These are phyloP conservation scores for Nomada hirtipes DNA, from an alignment of 2,888 invertebrate species.

Conservation along the genomic window DNA sequence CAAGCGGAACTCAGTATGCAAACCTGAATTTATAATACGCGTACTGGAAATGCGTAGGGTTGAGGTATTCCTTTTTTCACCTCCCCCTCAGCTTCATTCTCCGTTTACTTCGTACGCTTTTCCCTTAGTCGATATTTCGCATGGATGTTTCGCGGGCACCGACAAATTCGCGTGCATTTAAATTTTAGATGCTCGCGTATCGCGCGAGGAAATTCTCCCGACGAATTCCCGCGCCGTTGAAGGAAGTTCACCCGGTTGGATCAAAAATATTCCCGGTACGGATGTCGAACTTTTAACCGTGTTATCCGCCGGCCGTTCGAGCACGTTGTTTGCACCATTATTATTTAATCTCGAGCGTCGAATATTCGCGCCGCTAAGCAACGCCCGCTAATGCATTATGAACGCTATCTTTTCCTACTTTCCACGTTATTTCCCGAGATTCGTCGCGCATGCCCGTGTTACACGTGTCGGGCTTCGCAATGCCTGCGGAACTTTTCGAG, in stretches of 20 bases:
- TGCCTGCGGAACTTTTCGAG: constrained; percentile 37
- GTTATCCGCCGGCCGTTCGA: background rate
- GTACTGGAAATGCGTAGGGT: constrained; percentile 71
- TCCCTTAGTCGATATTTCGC: constrained; percentile 72
- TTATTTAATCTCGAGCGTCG: background rate
- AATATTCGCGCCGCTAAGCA: background rate
- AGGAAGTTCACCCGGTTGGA: background rate
- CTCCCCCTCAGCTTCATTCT: background rate
- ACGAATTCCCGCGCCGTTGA: constrained; percentile 39
- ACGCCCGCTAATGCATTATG: background rate
- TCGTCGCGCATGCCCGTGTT: constrained; percentile 14
- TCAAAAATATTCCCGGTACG: constrained; percentile 33
- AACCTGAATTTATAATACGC: constrained; percentile 70
- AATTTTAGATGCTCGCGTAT: constrained; percentile 72
- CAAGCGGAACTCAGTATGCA: constrained; percentile 72
- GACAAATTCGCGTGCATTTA: constrained; percentile 76
- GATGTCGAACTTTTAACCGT: constrained; percentile 8
- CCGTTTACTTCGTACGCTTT: background rate
- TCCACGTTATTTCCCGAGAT: background rate
- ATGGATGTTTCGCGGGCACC: constrained; percentile 58
- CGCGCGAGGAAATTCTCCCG: constrained; percentile 55
- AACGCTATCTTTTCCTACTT: background rate
- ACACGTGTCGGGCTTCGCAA: constrained; percentile 34
- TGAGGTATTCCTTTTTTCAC: constrained; percentile 54
- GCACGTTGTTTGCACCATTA: background rate